A percentile compares a stretch with the other conserved stretches of the same genome.
Conservation (phyloP, 2,113 vertebrate species). For the Mandrillus leucophaeus region DNA sequence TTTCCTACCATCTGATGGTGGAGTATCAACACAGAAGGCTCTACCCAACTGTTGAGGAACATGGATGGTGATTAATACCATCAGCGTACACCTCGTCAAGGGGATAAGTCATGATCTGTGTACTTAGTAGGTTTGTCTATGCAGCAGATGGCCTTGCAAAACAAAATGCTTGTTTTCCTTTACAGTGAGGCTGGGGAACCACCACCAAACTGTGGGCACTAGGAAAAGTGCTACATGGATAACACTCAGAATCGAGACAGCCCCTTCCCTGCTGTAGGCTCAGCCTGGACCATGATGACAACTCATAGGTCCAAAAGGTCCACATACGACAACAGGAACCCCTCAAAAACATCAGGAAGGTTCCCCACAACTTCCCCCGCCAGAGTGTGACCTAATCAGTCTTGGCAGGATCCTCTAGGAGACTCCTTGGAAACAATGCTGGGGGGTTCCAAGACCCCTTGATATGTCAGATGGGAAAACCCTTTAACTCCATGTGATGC, state of each 20-base stretch:
- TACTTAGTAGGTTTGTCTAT: background rate
- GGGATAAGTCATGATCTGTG: background rate
- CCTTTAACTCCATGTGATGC: background rate
- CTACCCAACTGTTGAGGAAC: background rate
- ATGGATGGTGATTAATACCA: background rate
- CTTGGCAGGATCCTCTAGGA: background rate
- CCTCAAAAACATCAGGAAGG: background rate
- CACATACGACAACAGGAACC: background rate
- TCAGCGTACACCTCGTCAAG: background rate
- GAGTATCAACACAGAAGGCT: background rate
- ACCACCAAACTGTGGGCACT: background rate
- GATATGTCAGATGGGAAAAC: background rate
- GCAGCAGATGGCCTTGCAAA: background rate
- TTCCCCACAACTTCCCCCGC: background rate
- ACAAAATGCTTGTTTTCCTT: background rate
- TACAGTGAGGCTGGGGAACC: background rate
- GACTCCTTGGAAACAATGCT: background rate
- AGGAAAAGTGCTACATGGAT: background rate
- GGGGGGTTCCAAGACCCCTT: background rate
- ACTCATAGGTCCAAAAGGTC: background rate
- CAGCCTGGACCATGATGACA: background rate
- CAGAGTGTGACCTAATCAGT: background rate
- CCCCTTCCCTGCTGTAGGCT: background rate
- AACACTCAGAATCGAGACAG: background rate
- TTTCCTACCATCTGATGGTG: background rate